A percentile compares a stretch with the other conserved stretches of the same genome.
Conservation (phyloP, 2,888 invertebrate species). For the Spicauda simplicius region DNA sequence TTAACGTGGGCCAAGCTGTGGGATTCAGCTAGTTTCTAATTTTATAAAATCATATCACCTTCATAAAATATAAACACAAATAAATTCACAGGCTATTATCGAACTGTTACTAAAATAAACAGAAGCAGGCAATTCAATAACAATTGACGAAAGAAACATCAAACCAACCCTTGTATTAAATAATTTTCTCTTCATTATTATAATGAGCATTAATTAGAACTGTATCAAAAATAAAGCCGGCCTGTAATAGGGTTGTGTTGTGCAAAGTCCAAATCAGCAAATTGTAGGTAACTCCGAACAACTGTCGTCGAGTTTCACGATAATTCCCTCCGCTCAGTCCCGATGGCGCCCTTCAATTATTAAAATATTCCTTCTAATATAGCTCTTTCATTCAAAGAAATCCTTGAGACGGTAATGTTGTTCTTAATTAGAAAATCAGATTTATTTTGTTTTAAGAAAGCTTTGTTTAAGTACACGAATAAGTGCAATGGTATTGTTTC, state of each 20-base stretch:
- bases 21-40: too few species aligned
- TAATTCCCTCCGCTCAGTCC: constrained; percentile 46
- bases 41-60: too few species aligned
- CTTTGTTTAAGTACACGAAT: constrained; percentile 18
- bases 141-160: constrained; percentile 14
- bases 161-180: constrained; percentile 18
- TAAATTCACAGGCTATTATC: neutral
- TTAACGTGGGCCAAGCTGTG: too few species aligned
- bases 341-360: constrained; percentile 58
- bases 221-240: constrained; percentile 43
- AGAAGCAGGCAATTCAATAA: constrained; percentile 22
- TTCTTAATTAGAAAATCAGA: constrained; percentile 65
- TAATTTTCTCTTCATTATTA: constrained; percentile 49
- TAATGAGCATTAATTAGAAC: constrained; percentile 58
- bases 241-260: constrained; percentile 37
- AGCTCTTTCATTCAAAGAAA: constrained; percentile 53
- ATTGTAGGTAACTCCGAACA: constrained; percentile 60
- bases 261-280: constrained; percentile 41
- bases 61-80: neutral
- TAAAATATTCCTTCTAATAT: constrained; percentile 61
- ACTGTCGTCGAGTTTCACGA: constrained; percentile 52
- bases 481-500: constrained; percentile 39
- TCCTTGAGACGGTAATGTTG: constrained; percentile 58
- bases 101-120: neutral
- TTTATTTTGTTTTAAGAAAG: constrained; percentile 52